phyloP scores from a whole-genome alignment of 2,113 vertebrate genomes.

The Alexandromys fortis region DNA sequence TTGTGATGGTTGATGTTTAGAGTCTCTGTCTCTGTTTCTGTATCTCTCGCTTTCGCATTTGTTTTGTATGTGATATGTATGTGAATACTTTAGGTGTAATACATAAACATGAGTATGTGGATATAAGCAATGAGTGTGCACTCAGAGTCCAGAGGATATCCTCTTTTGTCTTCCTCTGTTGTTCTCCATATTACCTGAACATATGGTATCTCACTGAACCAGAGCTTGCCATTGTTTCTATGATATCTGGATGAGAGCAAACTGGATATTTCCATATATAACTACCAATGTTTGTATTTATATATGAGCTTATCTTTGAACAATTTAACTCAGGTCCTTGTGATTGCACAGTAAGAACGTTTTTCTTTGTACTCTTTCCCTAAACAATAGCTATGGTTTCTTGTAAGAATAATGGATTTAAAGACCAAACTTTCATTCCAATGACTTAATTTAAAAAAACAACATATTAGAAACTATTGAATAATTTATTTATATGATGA shows the following conservation, averaged over 20 bases:
- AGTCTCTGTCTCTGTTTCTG: neutral
- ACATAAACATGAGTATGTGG: neutral
- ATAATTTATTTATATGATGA: neutral
- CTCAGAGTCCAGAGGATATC: neutral
- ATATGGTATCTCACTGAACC: neutral
- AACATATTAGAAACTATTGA: neutral
- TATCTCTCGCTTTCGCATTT: neutral
- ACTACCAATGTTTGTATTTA: too few relatives aligned
- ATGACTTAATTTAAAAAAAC: neutral
- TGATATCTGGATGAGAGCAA: neutral
- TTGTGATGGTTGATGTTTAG: neutral
- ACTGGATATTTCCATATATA: neutral
- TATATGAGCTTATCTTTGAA: neutral
- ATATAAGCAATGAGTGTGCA: too few relatives aligned
- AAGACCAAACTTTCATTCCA: neutral
- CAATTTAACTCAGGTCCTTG: neutral
- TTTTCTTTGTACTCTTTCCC: too few relatives aligned
- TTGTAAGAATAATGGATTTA: neutral
- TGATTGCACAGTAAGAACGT: fast-evolving
- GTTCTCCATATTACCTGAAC: neutral
- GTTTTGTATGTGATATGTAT: neutral
- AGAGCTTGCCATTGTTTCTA: neutral
- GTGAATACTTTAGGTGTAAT: neutral
- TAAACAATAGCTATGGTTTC: neutral
- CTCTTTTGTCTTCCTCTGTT: neutral